phyloP scores from a whole-genome alignment of 2,888 invertebrate genomes.

The Cryptophagus acutangulus region DNA sequence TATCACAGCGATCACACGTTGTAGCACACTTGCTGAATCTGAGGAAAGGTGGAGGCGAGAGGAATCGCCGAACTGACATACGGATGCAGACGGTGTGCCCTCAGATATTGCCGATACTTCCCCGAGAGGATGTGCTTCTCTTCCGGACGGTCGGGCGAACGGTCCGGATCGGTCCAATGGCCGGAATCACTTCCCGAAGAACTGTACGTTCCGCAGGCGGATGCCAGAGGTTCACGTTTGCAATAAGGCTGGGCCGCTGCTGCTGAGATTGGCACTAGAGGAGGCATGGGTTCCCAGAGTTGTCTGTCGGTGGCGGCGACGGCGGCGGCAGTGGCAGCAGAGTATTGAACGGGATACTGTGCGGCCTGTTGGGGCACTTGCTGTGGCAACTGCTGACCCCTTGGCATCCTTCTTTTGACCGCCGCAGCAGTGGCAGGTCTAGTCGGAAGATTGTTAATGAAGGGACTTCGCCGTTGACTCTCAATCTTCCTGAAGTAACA shows the following conservation, averaged over 20 bases:
- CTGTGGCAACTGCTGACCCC: constrained; percentile 38
- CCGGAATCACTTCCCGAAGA: constrained; percentile 42
- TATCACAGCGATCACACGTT: constrained; percentile 55
- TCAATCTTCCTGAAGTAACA: constrained; percentile 85
- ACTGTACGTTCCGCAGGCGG: constrained; percentile 43
- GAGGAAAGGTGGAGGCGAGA: constrained; percentile 52
- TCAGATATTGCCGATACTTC: constrained; percentile 56
- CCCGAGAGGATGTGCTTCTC: constrained; percentile 49
- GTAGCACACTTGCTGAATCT: constrained; percentile 57
- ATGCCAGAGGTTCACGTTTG: constrained; percentile 44
- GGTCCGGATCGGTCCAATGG: constrained; percentile 45
- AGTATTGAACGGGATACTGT: constrained; percentile 36
- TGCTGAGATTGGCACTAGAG: constrained; percentile 42
- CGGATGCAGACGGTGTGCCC: constrained; percentile 56
- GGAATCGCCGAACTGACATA: constrained; percentile 51
- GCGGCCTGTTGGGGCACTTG: constrained; percentile 44
- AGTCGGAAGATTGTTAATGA: constrained; percentile 74
- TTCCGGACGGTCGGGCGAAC: constrained; percentile 44
- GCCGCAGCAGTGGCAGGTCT: constrained; percentile 35
- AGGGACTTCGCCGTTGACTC: constrained; percentile 74
- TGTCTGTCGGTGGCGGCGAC: constrained; percentile 31
- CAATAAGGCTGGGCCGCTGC: constrained; percentile 37
- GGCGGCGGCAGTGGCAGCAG: constrained; percentile 14
- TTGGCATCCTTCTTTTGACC: constrained; percentile 28
- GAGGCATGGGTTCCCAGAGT: constrained; percentile 43